A percentile compares a stretch with the other conserved stretches of the same genome.
Evolutionary conservation across 1,140 invertebrate genomes (phyloP).

Genomic region (Lasioglossum albipes): DNA sequence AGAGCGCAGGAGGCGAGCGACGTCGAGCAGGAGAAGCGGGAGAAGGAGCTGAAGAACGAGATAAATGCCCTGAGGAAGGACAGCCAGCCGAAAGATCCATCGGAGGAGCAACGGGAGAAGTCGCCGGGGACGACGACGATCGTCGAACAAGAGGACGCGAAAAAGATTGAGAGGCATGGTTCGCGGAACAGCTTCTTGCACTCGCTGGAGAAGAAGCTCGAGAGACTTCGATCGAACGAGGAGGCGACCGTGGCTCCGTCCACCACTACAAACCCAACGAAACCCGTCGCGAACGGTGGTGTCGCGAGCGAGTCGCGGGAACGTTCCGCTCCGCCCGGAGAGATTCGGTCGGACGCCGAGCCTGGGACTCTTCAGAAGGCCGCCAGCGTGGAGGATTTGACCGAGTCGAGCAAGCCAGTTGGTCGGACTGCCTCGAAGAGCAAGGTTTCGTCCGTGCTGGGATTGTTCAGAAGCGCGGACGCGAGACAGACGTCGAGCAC

Average conservation of each 20-base stretch:
- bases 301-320: constrained; percentile 78
- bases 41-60: constrained; percentile 74
- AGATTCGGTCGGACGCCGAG: constrained; percentile 79
- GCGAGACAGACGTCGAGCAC: constrained; percentile 42
- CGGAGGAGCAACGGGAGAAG: constrained; percentile 57
- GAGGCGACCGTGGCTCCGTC: constrained; percentile 33
- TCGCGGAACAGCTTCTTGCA: constrained; percentile 74
- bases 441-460: constrained; percentile 85
- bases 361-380: constrained; percentile 80
- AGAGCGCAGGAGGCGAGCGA: constrained; percentile 14
- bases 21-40: constrained; percentile 51
- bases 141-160: neutral
- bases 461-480: constrained; percentile 86
- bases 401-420: constrained; percentile 69
- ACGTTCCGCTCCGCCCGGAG: constrained; percentile 82
- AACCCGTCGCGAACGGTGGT: constrained; percentile 67
- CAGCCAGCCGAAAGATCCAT: neutral
- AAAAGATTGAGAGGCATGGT: constrained; percentile 45
- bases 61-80: constrained; percentile 69
- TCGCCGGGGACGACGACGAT: neutral
- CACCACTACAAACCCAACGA: constrained; percentile 50
- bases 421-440: constrained; percentile 77
- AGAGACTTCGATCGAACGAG: constrained; percentile 74
- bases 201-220: constrained; percentile 78
- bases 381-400: constrained; percentile 85